These are phyloP conservation scores for Dicrostonyx torquatus DNA, from an alignment of 2,797 vertebrate species.

Conservation along the genomic window DNA sequence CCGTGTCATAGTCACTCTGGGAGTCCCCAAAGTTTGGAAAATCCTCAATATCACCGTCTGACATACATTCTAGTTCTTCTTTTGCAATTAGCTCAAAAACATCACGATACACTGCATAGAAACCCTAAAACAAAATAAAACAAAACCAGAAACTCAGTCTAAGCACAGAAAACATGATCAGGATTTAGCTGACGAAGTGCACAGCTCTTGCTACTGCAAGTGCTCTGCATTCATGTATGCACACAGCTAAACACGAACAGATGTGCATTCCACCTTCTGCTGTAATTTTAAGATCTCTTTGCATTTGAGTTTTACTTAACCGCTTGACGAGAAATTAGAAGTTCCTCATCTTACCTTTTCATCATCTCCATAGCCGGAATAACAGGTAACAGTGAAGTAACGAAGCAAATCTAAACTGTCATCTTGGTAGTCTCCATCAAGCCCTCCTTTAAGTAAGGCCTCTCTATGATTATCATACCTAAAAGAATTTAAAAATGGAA, in stretches of 20 bases:
- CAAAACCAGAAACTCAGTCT: background rate
- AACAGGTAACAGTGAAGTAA: slow-evolving; percentile 97
- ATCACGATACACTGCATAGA: slow-evolving; percentile 93
- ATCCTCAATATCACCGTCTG: slow-evolving; percentile 88
- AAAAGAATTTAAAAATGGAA: slow-evolving; percentile 72
- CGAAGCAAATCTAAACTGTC: slow-evolving; percentile 94
- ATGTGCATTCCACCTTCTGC: slow-evolving; percentile 25
- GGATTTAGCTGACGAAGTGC: background rate
- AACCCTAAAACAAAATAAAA: slow-evolving; percentile 88
- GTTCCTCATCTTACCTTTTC: slow-evolving; percentile 89
- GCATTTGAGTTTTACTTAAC: background rate
- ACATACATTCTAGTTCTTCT: slow-evolving; percentile 92
- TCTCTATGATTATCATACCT: slow-evolving; percentile 99
- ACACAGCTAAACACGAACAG: background rate
- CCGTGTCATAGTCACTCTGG: slow-evolving; percentile 94
- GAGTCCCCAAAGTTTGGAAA: slow-evolving; percentile 95
- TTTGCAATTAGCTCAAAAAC: slow-evolving; percentile 94
- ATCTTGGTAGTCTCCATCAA: slow-evolving; percentile 93
- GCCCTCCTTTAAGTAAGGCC: slow-evolving; percentile 93
- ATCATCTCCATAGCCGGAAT: slow-evolving; percentile 95
- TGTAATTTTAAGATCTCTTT: background rate
- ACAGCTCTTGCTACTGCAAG: background rate
- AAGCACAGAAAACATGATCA: background rate
- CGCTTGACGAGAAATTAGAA: background rate
- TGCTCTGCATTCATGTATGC: fast-evolving